A percentile compares a stretch with the other conserved stretches of the same genome.
These are phyloP conservation scores for Macrophya annulata DNA, from an alignment of 2,888 invertebrate species.

Conservation along the genomic window DNA sequence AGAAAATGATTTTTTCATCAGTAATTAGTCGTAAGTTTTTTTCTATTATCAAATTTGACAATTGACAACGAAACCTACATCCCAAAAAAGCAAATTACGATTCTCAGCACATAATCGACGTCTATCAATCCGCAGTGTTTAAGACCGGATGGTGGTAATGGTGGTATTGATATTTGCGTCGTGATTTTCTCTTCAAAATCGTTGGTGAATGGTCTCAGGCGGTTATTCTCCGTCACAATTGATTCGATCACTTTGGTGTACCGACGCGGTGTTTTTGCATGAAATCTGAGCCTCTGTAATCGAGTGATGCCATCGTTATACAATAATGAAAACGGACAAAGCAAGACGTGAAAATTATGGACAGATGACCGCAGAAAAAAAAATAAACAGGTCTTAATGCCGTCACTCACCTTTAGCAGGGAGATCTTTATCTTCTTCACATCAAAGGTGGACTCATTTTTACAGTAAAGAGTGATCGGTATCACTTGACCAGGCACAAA, in stretches of 20 bases:
- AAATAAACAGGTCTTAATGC: not conserved
- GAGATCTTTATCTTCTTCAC: constrained; percentile 60
- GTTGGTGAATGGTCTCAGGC: constrained; percentile 35
- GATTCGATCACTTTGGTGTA: constrained; percentile 15
- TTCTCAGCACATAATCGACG: constrained; percentile 66
- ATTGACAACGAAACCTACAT: constrained; percentile 56
- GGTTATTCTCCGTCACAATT: not conserved
- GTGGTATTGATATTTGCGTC: constrained; percentile 65
- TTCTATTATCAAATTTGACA: not conserved
- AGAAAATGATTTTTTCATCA: not conserved
- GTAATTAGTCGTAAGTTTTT: not conserved
- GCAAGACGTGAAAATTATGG: not conserved
- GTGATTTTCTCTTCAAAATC: constrained; percentile 62
- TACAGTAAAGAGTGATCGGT: constrained; percentile 65
- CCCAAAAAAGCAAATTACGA: constrained; percentile 59
- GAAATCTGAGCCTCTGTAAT: constrained; percentile 56
- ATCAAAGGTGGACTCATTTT: constrained; percentile 64
- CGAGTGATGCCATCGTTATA: not conserved
- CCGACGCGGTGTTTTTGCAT: constrained; percentile 47
- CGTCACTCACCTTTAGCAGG: constrained; percentile 59
- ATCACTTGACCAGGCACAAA: constrained; percentile 69
- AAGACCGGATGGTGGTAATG: constrained; percentile 68
- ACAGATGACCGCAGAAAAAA: not conserved
- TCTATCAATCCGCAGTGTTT: constrained; percentile 69
- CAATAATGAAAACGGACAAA: not conserved